Evolutionary conservation across 2,888 invertebrate genomes (phyloP).

Genomic region (Andrena chrysosceles): DNA sequence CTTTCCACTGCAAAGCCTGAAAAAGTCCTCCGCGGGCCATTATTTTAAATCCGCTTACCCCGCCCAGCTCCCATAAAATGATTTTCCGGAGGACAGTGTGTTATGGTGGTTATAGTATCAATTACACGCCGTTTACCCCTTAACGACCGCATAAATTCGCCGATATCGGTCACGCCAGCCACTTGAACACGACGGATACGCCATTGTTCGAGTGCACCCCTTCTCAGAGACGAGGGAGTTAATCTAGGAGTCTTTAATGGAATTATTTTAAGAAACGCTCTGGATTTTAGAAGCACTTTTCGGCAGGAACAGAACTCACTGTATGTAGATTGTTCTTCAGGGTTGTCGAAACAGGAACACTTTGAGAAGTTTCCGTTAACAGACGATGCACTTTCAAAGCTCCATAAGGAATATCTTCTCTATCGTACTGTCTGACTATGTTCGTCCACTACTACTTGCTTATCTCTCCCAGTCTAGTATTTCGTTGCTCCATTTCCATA

Average conservation of each 20-base stretch:
- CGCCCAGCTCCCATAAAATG: slow-evolving; percentile 19
- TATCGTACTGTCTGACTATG: too few relatives aligned
- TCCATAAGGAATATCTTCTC: too few relatives aligned
- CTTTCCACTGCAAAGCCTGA: background rate
- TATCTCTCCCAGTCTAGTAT: too few relatives aligned
- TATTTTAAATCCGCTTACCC: slow-evolving; percentile 5
- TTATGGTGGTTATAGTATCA: slow-evolving; percentile 40
- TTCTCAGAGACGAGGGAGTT: background rate
- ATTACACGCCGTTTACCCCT: slow-evolving; percentile 53
- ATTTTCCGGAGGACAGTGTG: slow-evolving; percentile 31
- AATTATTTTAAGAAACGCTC: background rate
- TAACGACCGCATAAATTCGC: slow-evolving; percentile 51
- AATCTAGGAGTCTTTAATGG: background rate
- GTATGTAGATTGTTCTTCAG: too few relatives aligned
- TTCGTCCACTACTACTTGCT: too few relatives aligned
- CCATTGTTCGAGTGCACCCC: slow-evolving; percentile 23
- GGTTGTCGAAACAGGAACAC: too few relatives aligned
- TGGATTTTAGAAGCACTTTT: background rate
- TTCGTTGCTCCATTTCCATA: too few relatives aligned
- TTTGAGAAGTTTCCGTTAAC: too few relatives aligned
- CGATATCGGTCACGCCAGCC: slow-evolving; percentile 39
- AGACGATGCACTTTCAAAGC: too few relatives aligned
- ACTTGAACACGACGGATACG: slow-evolving; percentile 46
- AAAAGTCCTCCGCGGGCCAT: background rate
- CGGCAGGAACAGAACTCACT: too few relatives aligned